A percentile compares a stretch with the other conserved stretches of the same genome.
Conservation (phyloP, 1,140 invertebrate genomes). For the Telenomus remus region DNA sequence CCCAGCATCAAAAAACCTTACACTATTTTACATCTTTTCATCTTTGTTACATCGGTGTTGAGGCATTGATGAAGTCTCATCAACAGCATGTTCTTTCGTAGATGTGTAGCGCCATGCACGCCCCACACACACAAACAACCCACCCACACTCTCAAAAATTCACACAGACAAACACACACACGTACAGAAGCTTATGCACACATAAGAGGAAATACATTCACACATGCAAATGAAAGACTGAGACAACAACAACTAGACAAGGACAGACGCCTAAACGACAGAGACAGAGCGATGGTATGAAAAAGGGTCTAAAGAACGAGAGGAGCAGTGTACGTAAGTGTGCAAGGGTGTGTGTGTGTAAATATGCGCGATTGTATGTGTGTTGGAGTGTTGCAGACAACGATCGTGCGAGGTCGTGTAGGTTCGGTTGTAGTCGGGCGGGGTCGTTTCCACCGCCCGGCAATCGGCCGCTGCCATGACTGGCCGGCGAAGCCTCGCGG, state of each 20-base stretch:
- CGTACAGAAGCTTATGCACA: too few relatives aligned
- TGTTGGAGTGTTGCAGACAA: slow-evolving; percentile 62
- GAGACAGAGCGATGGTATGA: too few relatives aligned
- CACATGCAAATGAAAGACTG: too few relatives aligned
- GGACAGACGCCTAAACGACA: too few relatives aligned
- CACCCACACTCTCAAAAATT: neutral
- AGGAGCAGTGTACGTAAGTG: slow-evolving; percentile 4
- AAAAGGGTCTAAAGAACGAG: too few relatives aligned
- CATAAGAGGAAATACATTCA: too few relatives aligned
- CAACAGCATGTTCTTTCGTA: slow-evolving; percentile 22
- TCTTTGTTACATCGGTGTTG: slow-evolving; percentile 22
- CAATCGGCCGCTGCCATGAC: slow-evolving; percentile 67
- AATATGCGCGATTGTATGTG: neutral
- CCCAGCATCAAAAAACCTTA: too few relatives aligned
- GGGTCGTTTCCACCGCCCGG: slow-evolving; percentile 61
- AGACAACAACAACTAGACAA: too few relatives aligned
- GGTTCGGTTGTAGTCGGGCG: slow-evolving; percentile 51
- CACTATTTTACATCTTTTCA: neutral
- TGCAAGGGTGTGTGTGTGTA: slow-evolving; percentile 6
- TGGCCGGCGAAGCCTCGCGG: slow-evolving; percentile 51
- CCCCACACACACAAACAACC: neutral
- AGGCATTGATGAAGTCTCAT: slow-evolving; percentile 21
- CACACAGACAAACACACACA: neutral
- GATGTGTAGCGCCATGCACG: slow-evolving; percentile 13
- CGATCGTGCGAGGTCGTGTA: slow-evolving; percentile 47